A percentile compares a stretch with the other conserved stretches of the same genome.
Evolutionary conservation across 2,797 vertebrate species (phyloP).

Genomic region (Champsocephalus esox): DNA sequence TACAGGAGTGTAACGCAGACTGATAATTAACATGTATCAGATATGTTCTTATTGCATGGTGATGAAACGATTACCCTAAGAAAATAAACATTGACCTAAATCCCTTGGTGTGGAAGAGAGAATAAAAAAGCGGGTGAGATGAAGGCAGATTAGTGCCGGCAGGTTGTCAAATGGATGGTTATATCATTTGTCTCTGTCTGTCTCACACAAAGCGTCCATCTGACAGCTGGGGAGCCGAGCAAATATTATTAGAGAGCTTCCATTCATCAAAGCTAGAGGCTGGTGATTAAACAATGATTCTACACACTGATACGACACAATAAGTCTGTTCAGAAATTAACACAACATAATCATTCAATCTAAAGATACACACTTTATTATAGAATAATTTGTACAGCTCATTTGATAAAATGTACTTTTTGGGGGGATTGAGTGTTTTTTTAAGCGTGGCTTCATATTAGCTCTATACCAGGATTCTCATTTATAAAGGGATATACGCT

Average conservation of each 20-base stretch:
- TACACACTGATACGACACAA: neutral
- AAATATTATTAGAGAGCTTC: constrained; percentile 44
- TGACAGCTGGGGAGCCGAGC: constrained; percentile 40
- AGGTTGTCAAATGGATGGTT: constrained; percentile 41
- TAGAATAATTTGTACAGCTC: neutral
- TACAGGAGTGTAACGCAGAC: neutral
- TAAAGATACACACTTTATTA: neutral
- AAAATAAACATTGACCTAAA: too few relatives aligned
- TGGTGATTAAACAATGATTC: constrained; percentile 9
- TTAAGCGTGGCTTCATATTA: too few relatives aligned
- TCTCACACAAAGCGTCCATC: constrained; percentile 17
- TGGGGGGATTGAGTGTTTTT: too few relatives aligned
- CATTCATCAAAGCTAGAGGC: constrained; percentile 29
- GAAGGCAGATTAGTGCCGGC: constrained; percentile 34
- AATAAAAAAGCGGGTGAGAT: neutral
- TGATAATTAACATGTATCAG: neutral
- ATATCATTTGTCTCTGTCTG: constrained; percentile 33
- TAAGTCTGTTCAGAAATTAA: neutral
- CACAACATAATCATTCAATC: neutral
- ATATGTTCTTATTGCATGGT: neutral
- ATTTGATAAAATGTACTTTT: too few relatives aligned
- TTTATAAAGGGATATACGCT: too few relatives aligned
- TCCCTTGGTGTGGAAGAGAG: neutral
- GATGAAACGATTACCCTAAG: neutral
- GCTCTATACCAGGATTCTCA: too few relatives aligned